Base-by-base conservation (phyloP, 1,140 invertebrate species). In the Trachymyrmex septentrionalis region DNA sequence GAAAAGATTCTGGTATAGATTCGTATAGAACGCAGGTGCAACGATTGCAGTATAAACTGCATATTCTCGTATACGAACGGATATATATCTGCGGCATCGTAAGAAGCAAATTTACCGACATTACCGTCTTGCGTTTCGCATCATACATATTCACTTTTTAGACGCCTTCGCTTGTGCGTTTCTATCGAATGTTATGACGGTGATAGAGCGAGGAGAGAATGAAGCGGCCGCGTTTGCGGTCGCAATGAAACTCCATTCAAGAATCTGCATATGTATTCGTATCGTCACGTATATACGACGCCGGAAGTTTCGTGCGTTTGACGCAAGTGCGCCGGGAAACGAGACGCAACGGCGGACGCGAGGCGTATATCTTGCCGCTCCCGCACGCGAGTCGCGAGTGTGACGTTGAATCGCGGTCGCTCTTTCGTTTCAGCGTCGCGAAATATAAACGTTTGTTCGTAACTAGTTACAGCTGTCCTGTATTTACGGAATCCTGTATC, bases 191-290 rank as follows among this genome's bases (percentile, higher is more conserved):
- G 12, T 53, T 27, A 69, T 38, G 76, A 71, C 57, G 76, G 77
- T 67, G 81, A 76, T 53, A 72, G 55, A 71, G 53, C 61, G 61
- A 21, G 64, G 19, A 24, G 50, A 73, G 86, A 69, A 85, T 21
- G 80, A 50, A 38, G 34, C 59, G 38, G 4, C 69, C 44, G 57
- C n/a, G 67, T n/a, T 78, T 44, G 50, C 63, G 61, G 30, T 21
- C 38, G 84, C 84, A 61, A 88, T 67, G 64, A 6, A 73, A 80
- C 84, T 73, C 84, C 86, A 87, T 87, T 87, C 44, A 85, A 48
- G 72, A 78, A 73, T 82, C 53, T 55, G 53, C 78, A 21, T 44
- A 38, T 12, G 87, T 27, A 85, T 63, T 87, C 80, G 44, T n/a
- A n/a, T 78, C 14, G 63, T 34, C 73, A 9, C 59, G 27, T 63